Evolutionary conservation across 2,888 invertebrate species (phyloP), one percentile per base, ranked within the genome.

Genomic region (Acleris sparsana): DNA sequence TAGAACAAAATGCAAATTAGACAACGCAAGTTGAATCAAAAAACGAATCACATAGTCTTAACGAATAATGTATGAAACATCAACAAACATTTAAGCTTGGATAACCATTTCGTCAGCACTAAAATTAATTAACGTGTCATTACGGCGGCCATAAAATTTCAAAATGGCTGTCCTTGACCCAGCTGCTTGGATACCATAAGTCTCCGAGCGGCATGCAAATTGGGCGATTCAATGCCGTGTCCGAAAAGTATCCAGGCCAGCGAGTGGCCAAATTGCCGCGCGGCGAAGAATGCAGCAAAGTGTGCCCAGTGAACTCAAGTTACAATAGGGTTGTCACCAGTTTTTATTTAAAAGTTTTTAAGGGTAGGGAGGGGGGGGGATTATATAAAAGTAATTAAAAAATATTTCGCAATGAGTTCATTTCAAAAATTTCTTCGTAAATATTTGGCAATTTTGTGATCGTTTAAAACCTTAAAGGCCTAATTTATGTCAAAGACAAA

Each of bases 171-270:
- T 68, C 74, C 77, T 79, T 79, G 77, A 74, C 70, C 57, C 70
- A 70, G 56, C 65, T 60, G 64, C 68, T 70, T 66, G 71, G 72
- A 83, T 83, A 83, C 81, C 76, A 82, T 79, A 74, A 75, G 74
- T 75, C 77, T 86, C 82, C 77, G 82, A 81, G 85, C 69, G 63
- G 61, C 66, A 80, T 75, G 76, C 75, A 73, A 81, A 83, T 80
- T 72, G 71, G 70, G 62, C 63, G 70, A 78, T 83, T 87, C 87
- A 89, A 89, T 85, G 89, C 77, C 87, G 79, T 67, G 67, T 71
- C 72, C 70, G 74, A 79, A 80, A 61, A 73, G 75, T 77, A 84
- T 79, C 73, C 73, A 73, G 83, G 85, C 80, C 86, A 82, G 75
- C 73, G 69, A 73, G 71, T 63, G 61, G 48, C 64, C 51, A 67